Evolutionary conservation across 1,140 invertebrate genomes (phyloP).

Genomic region (Zaprionus kolodkinae): DNA sequence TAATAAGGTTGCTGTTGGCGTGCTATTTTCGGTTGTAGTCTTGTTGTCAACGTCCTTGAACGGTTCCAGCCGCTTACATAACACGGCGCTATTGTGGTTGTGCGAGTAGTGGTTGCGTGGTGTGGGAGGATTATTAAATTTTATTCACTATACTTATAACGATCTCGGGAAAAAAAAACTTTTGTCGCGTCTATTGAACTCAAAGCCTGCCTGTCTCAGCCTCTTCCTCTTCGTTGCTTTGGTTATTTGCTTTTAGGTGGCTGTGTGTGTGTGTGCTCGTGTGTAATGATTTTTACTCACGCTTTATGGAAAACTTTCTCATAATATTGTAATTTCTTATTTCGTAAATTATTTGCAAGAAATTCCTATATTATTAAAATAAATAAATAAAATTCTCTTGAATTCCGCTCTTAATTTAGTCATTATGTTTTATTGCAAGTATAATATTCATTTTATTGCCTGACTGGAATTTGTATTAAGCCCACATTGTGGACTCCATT

Average conservation of each 20-base stretch:
- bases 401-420: neutral
- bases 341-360: neutral
- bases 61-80: conserved; percentile 60
- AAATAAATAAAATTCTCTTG: neutral
- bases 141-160: conserved; percentile 35
- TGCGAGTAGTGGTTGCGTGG: neutral
- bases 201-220: conserved; percentile 10
- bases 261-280: neutral
- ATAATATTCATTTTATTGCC: neutral
- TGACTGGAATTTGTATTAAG: neutral
- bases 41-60: conserved; percentile 59
- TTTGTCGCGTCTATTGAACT: conserved; percentile 60
- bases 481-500: neutral
- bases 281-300: neutral
- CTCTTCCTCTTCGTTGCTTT: conserved; percentile 7
- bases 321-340: neutral
- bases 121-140: conserved; percentile 36
- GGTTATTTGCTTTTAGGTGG: conserved; percentile 10
- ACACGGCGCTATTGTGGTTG: conserved; percentile 32
- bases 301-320: conserved; percentile 20
- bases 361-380: neutral
- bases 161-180: conserved; percentile 49
- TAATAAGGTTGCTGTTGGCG: conserved; percentile 10
- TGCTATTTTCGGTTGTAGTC: conserved; percentile 26
- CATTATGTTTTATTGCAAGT: neutral